These are phyloP conservation scores for Candoia aspera DNA, from an alignment of 2,113 vertebrate genomes.

Conservation along the genomic window DNA sequence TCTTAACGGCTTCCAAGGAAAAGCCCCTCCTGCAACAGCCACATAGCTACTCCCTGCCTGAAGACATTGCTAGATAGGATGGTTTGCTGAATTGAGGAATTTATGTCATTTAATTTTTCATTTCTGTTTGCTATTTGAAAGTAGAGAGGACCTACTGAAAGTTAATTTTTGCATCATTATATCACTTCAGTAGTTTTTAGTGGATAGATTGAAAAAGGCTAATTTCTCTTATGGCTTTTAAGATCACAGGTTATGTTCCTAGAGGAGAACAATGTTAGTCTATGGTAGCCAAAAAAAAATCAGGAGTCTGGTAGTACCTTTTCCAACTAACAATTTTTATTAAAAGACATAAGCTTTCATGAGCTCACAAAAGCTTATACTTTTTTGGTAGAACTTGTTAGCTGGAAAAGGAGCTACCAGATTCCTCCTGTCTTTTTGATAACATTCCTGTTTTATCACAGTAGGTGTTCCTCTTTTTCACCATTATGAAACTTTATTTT, in stretches of 20 bases:
- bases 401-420: not conserved
- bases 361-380: not conserved
- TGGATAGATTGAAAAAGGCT: not conserved
- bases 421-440: not conserved
- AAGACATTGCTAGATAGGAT: not conserved
- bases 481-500: not conserved
- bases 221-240: not conserved
- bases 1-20: not conserved
- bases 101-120: not conserved
- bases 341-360: not conserved
- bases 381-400: not conserved
- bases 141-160: not conserved
- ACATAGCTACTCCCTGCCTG: not conserved
- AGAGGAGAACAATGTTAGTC: not conserved
- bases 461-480: accelerated
- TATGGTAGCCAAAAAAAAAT: not conserved
- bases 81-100: not conserved
- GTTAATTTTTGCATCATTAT: not conserved
- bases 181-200: not conserved
- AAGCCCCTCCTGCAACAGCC: not conserved
- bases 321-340: not conserved
- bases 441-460: accelerated
- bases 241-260: not conserved
- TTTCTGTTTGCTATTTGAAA: not conserved
- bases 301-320: not conserved